A percentile compares a stretch with the other conserved stretches of the same genome.
phyloP scores from a whole-genome alignment of 1,140 invertebrate genomes.

The Leguminivora glycinivorella region DNA sequence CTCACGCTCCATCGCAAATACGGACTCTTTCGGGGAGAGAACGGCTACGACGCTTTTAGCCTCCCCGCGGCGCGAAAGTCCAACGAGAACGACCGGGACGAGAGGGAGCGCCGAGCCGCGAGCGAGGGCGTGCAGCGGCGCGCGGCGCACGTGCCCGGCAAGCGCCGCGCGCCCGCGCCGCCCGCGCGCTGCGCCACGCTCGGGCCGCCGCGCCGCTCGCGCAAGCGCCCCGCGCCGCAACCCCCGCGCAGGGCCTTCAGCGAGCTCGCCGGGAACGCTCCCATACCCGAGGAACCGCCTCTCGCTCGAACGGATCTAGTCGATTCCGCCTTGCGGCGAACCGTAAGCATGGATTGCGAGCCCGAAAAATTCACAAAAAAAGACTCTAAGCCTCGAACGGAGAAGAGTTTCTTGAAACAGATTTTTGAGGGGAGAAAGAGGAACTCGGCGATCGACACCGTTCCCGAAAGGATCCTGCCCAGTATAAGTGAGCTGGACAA shows the following conservation, averaged over 20 bases:
- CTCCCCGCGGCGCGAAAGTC: conserved; percentile 72
- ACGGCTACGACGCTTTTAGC: conserved; percentile 78
- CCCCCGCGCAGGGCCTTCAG: conserved; percentile 40
- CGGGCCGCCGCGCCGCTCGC: conserved; percentile 49
- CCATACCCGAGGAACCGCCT: conserved; percentile 29
- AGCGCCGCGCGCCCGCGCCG: conserved; percentile 16
- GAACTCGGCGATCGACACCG: conserved; percentile 59
- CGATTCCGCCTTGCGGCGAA: background rate
- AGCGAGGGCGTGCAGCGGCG: conserved; percentile 79
- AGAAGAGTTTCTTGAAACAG: conserved; percentile 70
- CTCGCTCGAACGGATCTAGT: conserved; percentile 3
- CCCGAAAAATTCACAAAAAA: conserved; percentile 47
- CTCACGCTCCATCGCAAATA: conserved; percentile 83
- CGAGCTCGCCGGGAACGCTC: conserved; percentile 5
- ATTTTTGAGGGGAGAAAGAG: conserved; percentile 70
- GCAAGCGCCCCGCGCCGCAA: conserved; percentile 64
- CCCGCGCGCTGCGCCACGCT: conserved; percentile 22
- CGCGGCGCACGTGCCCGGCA: conserved; percentile 85
- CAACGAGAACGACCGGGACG: conserved; percentile 51
- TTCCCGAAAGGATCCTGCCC: conserved; percentile 81
- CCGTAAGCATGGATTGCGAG: conserved; percentile 35
- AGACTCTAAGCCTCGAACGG: conserved; percentile 57
- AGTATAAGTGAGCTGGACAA: conserved; percentile 90
- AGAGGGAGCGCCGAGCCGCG: conserved; percentile 73
- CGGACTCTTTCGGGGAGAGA: conserved; percentile 79